Evolutionary conservation across 2,797 vertebrate species (phyloP), one percentile per base, ranked within the genome.

Genomic region (Myotis findleyi): DNA sequence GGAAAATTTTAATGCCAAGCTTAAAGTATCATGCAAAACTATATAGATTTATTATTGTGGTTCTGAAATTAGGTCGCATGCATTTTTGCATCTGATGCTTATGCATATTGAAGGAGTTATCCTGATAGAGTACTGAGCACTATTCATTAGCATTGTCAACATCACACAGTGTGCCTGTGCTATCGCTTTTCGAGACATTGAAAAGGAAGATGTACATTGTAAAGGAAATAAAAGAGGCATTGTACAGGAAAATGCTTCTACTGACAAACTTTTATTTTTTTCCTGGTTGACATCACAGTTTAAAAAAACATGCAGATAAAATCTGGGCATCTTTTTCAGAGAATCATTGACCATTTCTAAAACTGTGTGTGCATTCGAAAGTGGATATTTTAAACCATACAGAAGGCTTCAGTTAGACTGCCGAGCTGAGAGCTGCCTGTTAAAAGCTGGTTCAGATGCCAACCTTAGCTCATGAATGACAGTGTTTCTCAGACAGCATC

Each of bases 191-290:
- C 53, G 41, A 68, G 14, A 44, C 6, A 41, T 33, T 79, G 51
- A 59, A 71, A 87, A 89, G 44, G 25, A 85, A 83, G 88, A 87
- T 47, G 20, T 41, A 69, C 3, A 7, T 57, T 75, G 44, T 71
- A 55, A 86, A 89, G 41, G n/a, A 86, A 69, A 86, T 69, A 55
- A 92, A 49, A 91, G 36, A 4, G 49, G 49, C 6, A 11, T 44
- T 79, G n/a, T 75, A 71, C 69, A 89, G 36, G 17, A 86, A 84
- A 93, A 87, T 51, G 33, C 12, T 95, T 75, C 59, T 71, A 20
- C 25, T 16, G n/a, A 81, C 1, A 66, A 75, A 44, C 18, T 57
- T 72, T 41, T 62, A 3, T 44, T 83, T 79, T 93, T 84, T 59
- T 77, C 21, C 51, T 92, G 66, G 20, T 59, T 38, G 25, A 57